Percentiles rank a stretch among this genome's conserved stretches.
These are phyloP conservation scores for Caenorhabditis plicata DNA, from an alignment of 2,888 invertebrate genomes.

Conservation along the genomic window DNA sequence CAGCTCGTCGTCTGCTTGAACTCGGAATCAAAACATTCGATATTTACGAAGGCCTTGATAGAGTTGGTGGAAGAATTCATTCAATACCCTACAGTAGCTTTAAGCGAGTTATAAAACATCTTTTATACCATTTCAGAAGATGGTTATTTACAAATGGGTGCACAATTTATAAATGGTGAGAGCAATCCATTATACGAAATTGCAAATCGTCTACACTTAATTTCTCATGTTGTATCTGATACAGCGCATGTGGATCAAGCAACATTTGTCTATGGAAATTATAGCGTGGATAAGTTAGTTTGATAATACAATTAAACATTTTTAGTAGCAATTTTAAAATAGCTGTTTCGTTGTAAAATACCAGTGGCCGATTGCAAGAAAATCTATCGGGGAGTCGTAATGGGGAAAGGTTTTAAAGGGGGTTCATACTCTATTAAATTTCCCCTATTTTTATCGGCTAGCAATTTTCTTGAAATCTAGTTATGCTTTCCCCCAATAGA, in stretches of 20 bases:
- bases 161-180: constrained; percentile 59
- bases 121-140: constrained; percentile 22
- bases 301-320: not conserved
- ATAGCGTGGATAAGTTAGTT: constrained; percentile 26
- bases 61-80: constrained; percentile 52
- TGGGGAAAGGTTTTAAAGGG: no score
- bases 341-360: no score
- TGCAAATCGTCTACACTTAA: constrained; percentile 40
- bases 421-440: no score
- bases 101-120: not conserved
- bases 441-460: no score
- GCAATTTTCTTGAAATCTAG: no score
- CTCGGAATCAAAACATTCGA: constrained; percentile 42
- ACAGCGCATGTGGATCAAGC: constrained; percentile 42
- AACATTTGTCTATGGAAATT: constrained; percentile 33
- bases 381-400: no score
- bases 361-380: no score
- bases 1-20: constrained; percentile 50
- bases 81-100: constrained; percentile 46
- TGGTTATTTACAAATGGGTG: constrained; percentile 61
- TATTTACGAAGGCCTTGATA: constrained; percentile 47
- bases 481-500: no score
- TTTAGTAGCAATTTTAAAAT: not conserved
- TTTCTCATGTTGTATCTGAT: constrained; percentile 36
- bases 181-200: constrained; percentile 56